These are phyloP conservation scores for Cyanoramphus novaezelandiae DNA, from an alignment of 2,113 vertebrate genomes.

Conservation along the genomic window DNA sequence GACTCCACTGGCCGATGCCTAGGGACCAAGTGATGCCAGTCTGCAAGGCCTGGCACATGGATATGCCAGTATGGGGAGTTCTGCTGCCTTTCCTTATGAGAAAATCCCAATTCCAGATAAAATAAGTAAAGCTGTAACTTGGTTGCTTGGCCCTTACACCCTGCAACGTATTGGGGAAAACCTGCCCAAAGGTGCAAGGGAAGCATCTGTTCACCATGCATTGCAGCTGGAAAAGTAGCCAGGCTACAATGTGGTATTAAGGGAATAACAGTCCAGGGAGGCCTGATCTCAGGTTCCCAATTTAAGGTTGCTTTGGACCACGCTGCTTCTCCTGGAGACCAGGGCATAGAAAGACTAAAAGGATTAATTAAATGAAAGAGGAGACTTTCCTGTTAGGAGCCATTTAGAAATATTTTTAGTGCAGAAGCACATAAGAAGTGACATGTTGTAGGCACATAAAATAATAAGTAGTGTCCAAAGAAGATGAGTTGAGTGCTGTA, in stretches of 20 bases:
- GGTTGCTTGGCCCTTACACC: not conserved
- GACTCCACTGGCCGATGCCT: fast-evolving
- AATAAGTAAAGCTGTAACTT: not conserved
- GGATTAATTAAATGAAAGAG: not conserved
- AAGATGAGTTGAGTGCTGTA: not conserved
- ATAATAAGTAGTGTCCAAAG: constrained; percentile 19
- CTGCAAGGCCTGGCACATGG: not conserved
- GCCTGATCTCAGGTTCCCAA: not conserved
- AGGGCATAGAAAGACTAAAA: not conserved
- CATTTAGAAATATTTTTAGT: constrained; percentile 19
- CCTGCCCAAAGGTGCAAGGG: not conserved
- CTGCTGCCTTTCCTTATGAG: not conserved
- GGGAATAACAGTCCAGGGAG: not conserved
- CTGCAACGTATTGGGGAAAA: not conserved
- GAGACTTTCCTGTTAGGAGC: not conserved
- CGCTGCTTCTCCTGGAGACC: fast-evolving
- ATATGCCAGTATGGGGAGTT: not conserved
- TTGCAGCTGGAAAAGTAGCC: not conserved
- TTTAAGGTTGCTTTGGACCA: not conserved
- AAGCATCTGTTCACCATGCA: not conserved
- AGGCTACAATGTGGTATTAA: not conserved
- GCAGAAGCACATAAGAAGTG: not conserved
- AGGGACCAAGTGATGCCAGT: not conserved
- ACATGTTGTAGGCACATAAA: constrained; percentile 2
- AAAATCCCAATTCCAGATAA: not conserved